These are phyloP conservation scores for Chrosomus eos DNA, from an alignment of 2,797 vertebrate species.

Conservation along the genomic window DNA sequence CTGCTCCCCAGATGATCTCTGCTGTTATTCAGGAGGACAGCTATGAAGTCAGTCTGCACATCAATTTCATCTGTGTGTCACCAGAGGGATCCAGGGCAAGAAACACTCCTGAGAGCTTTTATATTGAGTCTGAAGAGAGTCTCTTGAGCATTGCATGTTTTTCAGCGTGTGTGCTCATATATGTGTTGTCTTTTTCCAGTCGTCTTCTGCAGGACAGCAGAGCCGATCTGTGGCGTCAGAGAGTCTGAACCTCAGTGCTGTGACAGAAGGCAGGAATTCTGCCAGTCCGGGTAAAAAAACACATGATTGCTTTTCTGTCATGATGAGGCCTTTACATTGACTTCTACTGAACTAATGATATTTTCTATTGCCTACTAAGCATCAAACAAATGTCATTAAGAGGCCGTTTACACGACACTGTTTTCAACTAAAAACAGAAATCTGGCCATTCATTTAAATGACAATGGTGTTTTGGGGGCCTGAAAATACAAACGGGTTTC, in stretches of 20 bases:
- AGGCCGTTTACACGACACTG: not conserved
- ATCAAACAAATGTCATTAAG: not conserved
- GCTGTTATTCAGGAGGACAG: constrained; percentile 85
- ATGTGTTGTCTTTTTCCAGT: constrained; percentile 15
- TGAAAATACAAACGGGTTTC: not conserved
- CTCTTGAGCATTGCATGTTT: not conserved
- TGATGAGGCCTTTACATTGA: not conserved
- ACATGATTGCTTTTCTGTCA: not conserved
- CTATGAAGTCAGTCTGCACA: constrained; percentile 82
- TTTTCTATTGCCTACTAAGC: not conserved
- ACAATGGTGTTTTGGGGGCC: not conserved
- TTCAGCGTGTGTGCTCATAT: too few species aligned
- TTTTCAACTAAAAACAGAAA: not conserved
- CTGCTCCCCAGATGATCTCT: constrained; percentile 81
- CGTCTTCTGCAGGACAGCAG: constrained; percentile 62
- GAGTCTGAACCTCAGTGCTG: constrained; percentile 68
- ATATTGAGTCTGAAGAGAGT: not conserved
- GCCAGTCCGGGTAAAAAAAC: constrained; percentile 65
- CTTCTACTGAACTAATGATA: not conserved
- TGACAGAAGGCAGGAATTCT: constrained; percentile 69
- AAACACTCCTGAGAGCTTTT: not conserved
- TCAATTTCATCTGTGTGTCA: constrained; percentile 82
- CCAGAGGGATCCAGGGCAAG: constrained; percentile 56
- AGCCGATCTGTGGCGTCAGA: constrained; percentile 64
- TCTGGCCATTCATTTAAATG: too few species aligned